Evolutionary conservation across 2,888 invertebrate species (phyloP), one percentile per base, ranked within the genome.

Genomic region (Pandemis heparana): DNA sequence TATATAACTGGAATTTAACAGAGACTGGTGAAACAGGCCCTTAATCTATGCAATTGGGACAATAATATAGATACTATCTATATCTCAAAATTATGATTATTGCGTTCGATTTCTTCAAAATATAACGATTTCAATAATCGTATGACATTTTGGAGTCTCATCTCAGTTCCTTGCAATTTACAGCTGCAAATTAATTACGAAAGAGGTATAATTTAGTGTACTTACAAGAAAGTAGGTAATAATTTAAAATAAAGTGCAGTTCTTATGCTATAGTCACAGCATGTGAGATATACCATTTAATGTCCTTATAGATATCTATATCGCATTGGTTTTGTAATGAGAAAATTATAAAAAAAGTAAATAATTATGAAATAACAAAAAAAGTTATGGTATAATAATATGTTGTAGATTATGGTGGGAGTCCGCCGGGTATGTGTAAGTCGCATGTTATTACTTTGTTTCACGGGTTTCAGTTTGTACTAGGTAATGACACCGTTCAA

Each of bases 301-400:
- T 56, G 23, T 56, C 56, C 56, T 56, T 4, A 23, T 51, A 64
- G 69, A 70, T 73, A 46, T 32, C 51, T 68, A 65, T 53, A 56
- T 60, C 60, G 18, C 69, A 63, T 73, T 69, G 64, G 60, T 63
- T 74, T 69, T 60, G 66, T 82, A 82, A 84, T 78, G 78, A 70
- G 76, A 89, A 89, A 85, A 84, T 82, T 81, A 73, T 79, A 88
- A 89, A 90, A 90, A 90, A 87, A 84, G 63, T 75, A 87, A 85
- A 90, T 85, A 78, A 81, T 74, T 77, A 80, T 81, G 85, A 88
- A 89, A 82, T 78, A 79, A 82, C 81, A 80, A 89, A 86, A 89
- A 88, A 89, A 88, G 70, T 80, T 75, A 82, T 84, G 39, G 79
- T 85, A 86, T 86, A 79, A 79, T 84, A 77, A 82, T 85, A 85